Evolutionary conservation across 2,888 invertebrate species (phyloP).

Genomic region (Prostheceraeus crozeri): DNA sequence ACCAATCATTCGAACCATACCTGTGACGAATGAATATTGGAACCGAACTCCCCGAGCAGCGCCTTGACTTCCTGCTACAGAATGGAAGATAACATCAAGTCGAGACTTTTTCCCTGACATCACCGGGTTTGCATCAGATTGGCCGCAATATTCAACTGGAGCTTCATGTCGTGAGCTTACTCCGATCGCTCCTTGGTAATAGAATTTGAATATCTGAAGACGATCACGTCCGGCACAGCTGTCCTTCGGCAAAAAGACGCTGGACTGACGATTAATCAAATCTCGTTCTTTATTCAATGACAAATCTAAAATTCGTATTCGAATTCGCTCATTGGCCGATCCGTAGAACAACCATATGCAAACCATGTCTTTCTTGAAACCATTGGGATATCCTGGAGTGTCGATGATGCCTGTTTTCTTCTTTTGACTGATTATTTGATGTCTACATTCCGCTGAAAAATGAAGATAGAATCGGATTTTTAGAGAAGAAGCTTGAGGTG

Average conservation of each 20-base stretch:
- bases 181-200: no score
- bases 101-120: slow-evolving; percentile 20
- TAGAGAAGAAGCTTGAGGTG: no score
- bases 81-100: slow-evolving; percentile 21
- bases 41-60: neutral
- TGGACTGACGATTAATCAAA: neutral
- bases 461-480: no score
- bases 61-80: slow-evolving; percentile 3
- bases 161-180: no score
- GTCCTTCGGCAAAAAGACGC: neutral
- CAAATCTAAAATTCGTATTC: slow-evolving; percentile 37
- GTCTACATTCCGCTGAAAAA: no score
- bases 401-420: neutral
- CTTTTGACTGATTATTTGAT: no score
- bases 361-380: slow-evolving; percentile 41
- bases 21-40: slow-evolving; percentile 1
- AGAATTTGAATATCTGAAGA: slow-evolving; percentile 1
- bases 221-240: slow-evolving; percentile 16
- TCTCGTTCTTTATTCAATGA: neutral
- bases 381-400: neutral
- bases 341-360: slow-evolving; percentile 46
- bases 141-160: no score
- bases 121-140: neutral
- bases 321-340: slow-evolving; percentile 42
- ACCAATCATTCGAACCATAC: no score